Evolutionary conservation across 1,140 invertebrate genomes (phyloP), one percentile per base, ranked within the genome.

Genomic region (Aphelenchoides fujianensis): DNA sequence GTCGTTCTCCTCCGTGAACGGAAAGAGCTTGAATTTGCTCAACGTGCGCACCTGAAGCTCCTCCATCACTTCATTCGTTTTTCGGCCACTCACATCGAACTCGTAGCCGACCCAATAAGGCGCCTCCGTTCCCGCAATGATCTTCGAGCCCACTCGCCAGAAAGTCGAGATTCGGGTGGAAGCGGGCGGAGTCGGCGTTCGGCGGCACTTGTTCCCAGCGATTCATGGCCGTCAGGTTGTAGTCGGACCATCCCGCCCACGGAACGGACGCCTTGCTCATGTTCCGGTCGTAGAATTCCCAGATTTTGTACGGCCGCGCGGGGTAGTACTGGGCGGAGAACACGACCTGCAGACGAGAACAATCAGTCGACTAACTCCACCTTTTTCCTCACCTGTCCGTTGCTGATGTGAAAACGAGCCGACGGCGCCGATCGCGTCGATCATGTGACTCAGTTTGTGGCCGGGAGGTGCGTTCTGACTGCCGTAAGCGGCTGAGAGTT

Each of bases 61-160:
- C 7, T 34, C 30, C 7, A 32, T 70, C 48, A 0, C 64, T 64
- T 37, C 5, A 31, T 30, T 3, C 1, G 23, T 0, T 2, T 76
- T 9, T 68, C 30, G 7, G n/a, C 16, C 23, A 64, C 75, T 70
- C 36, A 84, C 81, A 73, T 83, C 82, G 68, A 83, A 83, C 66
- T 83, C 80, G 69, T 83, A 83, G 66, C 81, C 81, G 59, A 83
- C 82, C 81, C 81, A 83, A 63, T 84, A 82, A 19, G 81, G 81
- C 19, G 81, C 81, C 64, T 83, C 81, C 19, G 81, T 83, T 28
- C 77, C 75, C 80, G 81, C 81, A 12, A 83, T 73, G 27, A 83
- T 71, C 64, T 76, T 75, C 19, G 72, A 79, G 12, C 81, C 81
- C 31, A 83, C 76, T 31, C 77, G 69, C 81, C 81, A 83, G 71